phyloP scores from a whole-genome alignment of 2,888 invertebrate species.

The Melanargia galathea region DNA sequence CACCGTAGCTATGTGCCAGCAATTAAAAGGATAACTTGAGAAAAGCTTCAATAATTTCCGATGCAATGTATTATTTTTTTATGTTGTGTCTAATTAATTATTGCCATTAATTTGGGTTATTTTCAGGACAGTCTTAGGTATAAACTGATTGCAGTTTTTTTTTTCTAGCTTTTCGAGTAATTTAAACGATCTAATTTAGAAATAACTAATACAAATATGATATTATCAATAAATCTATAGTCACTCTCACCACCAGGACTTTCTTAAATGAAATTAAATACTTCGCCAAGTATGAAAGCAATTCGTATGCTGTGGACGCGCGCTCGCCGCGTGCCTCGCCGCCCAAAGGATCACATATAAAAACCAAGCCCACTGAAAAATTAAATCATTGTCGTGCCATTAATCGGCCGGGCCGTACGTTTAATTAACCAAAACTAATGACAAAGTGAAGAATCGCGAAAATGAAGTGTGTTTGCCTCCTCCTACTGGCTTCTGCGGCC shows the following conservation, averaged over 20 bases:
- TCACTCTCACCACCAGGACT: slow-evolving; percentile 78
- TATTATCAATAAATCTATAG: slow-evolving; percentile 37
- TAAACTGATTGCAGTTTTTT: neutral
- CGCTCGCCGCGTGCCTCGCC: slow-evolving; percentile 72
- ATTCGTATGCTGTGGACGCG: slow-evolving; percentile 66
- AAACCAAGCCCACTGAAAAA: slow-evolving; percentile 85
- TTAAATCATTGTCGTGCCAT: slow-evolving; percentile 81
- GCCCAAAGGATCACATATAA: slow-evolving; percentile 83
- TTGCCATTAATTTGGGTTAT: neutral
- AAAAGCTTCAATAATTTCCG: neutral
- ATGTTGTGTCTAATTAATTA: neutral
- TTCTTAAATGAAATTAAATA: slow-evolving; percentile 79
- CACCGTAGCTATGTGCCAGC: neutral
- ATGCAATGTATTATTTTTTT: neutral
- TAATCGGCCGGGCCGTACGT: slow-evolving; percentile 73
- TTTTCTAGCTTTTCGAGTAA: neutral
- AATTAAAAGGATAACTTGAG: neutral
- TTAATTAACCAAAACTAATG: slow-evolving; percentile 76
- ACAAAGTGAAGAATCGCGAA: slow-evolving; percentile 65
- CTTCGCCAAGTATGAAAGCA: slow-evolving; percentile 71
- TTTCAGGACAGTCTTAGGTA: neutral
- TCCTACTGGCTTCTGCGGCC: slow-evolving; percentile 78
- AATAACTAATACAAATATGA: slow-evolving; percentile 32
- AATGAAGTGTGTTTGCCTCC: slow-evolving; percentile 79
- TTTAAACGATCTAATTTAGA: neutral